phyloP scores from a whole-genome alignment of 2,888 invertebrate species.

The Pyrrhosoma nymphula region DNA sequence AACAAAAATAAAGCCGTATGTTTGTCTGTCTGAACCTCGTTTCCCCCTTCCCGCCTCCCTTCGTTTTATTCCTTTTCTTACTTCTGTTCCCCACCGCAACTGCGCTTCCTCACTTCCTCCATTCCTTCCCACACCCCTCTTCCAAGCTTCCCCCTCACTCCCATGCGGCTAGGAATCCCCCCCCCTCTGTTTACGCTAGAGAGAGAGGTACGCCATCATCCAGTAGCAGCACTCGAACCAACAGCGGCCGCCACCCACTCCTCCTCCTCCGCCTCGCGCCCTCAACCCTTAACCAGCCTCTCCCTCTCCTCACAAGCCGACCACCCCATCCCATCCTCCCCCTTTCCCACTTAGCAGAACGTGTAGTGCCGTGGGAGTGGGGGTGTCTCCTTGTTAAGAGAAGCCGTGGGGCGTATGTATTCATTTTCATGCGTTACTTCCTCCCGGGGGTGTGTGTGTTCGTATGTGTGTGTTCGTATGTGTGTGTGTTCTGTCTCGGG shows the following conservation, averaged over 20 bases:
- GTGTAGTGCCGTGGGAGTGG: neutral
- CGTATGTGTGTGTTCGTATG: neutral
- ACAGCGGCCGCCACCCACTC: neutral
- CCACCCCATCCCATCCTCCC: neutral
- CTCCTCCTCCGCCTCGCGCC: neutral
- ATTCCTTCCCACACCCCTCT: neutral
- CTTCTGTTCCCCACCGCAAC: conserved; percentile 9
- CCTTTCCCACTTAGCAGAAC: conserved; percentile 34
- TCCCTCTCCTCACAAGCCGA: neutral
- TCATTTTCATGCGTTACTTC: conserved; percentile 48
- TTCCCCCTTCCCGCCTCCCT: neutral
- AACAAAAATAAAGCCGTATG: conserved; percentile 34
- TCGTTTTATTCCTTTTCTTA: neutral
- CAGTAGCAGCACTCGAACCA: conserved; percentile 18
- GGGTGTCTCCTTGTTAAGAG: conserved; percentile 34
- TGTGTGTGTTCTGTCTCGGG: neutral
- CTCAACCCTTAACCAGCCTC: neutral
- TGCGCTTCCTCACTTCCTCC: conserved; percentile 1
- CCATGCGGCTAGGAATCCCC: neutral
- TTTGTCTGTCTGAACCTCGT: conserved; percentile 14
- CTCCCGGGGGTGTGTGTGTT: neutral
- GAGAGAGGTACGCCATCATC: conserved; percentile 22
- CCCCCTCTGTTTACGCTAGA: conserved; percentile 23
- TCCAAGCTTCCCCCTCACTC: neutral
- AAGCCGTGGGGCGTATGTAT: conserved; percentile 20